Evolutionary conservation across 2,113 vertebrate genomes (phyloP), one percentile per base, ranked within the genome.

Genomic region (Columbina picui): DNA sequence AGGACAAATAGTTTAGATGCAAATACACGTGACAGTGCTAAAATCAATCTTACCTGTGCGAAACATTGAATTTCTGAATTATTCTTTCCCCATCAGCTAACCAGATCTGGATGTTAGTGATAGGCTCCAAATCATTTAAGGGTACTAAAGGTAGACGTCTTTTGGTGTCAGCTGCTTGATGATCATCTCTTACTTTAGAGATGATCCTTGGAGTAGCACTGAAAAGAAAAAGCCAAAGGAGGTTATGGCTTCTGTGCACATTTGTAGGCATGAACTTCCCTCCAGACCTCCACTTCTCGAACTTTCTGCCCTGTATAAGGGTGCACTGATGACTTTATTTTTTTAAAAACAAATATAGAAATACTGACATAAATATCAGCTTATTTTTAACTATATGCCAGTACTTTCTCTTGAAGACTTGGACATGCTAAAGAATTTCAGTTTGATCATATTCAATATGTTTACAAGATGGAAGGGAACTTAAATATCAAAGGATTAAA

Each of bases 71-170:
- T 96, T 98, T 99, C 97, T 99, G 99, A 90, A 99, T 97, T 79
- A 99, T 97, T 91, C 99, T 98, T 87, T 98, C 98, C 90, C 99
- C 99, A n/a, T 99, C 99, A 43, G 99, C 98, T 97, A 99, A 97
- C 99, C 99, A 99, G 90, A 99, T 99, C 98, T 99, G 99, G 92
- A 99, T 84, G 30, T 97, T 99, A 89, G 99, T 99, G 81, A 98
- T 85, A 13, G 99, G 99, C 84, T 99, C 98, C 96, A 97, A 85
- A 90, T 98, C 97, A 96, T 98, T 98, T 94, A 99, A 96, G 79
- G 98, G 98, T 88, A 99, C 98, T 96, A 98, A 84, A 79, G 98
- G 98, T 73, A 99, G 96, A 59, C 91, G 97, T 94, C 95, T 98
- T 94, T 97, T 98, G 84, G 98, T 97, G 80, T 97, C 98, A 96